Percentiles rank a stretch among this genome's conserved stretches.
Conservation (phyloP, 1,140 invertebrate species). For the Liolophura sinensis region DNA sequence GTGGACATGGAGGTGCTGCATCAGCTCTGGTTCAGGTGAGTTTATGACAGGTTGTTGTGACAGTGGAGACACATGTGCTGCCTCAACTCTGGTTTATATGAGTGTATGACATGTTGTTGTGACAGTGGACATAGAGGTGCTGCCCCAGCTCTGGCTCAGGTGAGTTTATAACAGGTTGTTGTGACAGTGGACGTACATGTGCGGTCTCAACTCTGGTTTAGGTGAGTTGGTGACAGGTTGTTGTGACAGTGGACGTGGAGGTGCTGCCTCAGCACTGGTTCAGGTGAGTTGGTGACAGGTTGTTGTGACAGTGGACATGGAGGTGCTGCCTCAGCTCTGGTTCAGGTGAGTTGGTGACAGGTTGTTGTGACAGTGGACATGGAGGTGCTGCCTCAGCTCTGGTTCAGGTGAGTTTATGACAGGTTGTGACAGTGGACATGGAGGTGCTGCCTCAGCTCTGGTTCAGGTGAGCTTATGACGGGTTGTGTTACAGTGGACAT, state of each 20-base stretch:
- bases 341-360: slow-evolving; percentile 41
- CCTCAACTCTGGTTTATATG: slow-evolving; percentile 45
- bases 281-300: slow-evolving; percentile 42
- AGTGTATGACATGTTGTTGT: slow-evolving; percentile 31
- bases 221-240: slow-evolving; percentile 31
- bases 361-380: slow-evolving; percentile 37
- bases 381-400: slow-evolving; percentile 52
- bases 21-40: too few relatives aligned
- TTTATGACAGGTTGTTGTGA: slow-evolving; percentile 44
- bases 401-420: slow-evolving; percentile 38
- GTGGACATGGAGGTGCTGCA: too few relatives aligned
- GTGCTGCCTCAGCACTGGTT: slow-evolving; percentile 46
- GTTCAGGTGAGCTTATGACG: slow-evolving; percentile 13
- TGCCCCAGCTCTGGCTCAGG: slow-evolving; percentile 56
- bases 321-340: slow-evolving; percentile 52
- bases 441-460: too few relatives aligned
- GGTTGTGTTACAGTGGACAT: slow-evolving; percentile 36
- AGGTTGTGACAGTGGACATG: too few relatives aligned
- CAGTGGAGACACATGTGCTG: slow-evolving; percentile 47
- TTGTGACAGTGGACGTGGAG: slow-evolving; percentile 43
- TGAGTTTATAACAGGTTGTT: slow-evolving; percentile 17
- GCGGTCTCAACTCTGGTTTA: too few relatives aligned
- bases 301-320: slow-evolving; percentile 23
- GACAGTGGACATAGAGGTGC: slow-evolving; percentile 32
- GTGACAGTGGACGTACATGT: too few relatives aligned